Evolutionary conservation across 2,888 invertebrate genomes (phyloP), one percentile per base, ranked within the genome.

Genomic region (Melanotus villosus): DNA sequence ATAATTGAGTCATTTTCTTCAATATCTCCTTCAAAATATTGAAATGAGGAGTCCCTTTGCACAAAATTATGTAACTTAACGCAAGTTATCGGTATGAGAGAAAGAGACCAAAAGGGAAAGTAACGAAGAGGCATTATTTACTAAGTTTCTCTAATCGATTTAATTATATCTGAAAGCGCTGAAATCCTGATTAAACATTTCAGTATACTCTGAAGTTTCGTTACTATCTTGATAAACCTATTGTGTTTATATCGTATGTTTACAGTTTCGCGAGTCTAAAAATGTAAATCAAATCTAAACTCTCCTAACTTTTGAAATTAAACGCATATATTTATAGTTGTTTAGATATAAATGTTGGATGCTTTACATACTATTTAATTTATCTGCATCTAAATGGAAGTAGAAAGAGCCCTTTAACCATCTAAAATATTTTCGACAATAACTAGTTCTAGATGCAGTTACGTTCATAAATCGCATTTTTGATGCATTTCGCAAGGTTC

Each of bases 131-230:
- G 38, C 32, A 36, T 50, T 62, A 52, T 62, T 64, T 64, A 64
- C 64, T 30, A 45, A 41, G 54, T 64, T 64, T 41, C 64, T 43
- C 19, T 30, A 41, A 64, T 54, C 54, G 26, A 54, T 54, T 64
- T 54, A 64, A 64, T 64, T 64, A 54, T 54, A 64, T 43, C 54
- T 56, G 26, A 56, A 50, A 43, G 64, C 32, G 41, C 19, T 43
- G 56, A 64, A 64, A 64, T 54, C 18, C 56, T 64, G 41, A 56
- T 64, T 54, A 54, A 56, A 64, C 64, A 63, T 64, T 64, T 64
- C 41, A 14, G 16, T 43, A 34, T 43, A 54, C 26, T 36, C n/a
- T 3, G 10, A 52, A 52, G 50, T 12, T 45, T 47, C 26, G 18
- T 23, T n/a, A 26, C 14, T 26, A 43, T 59, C 59, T 12, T 26